phyloP scores from a whole-genome alignment of 2,888 invertebrate genomes.

The Tethea ocularis region DNA sequence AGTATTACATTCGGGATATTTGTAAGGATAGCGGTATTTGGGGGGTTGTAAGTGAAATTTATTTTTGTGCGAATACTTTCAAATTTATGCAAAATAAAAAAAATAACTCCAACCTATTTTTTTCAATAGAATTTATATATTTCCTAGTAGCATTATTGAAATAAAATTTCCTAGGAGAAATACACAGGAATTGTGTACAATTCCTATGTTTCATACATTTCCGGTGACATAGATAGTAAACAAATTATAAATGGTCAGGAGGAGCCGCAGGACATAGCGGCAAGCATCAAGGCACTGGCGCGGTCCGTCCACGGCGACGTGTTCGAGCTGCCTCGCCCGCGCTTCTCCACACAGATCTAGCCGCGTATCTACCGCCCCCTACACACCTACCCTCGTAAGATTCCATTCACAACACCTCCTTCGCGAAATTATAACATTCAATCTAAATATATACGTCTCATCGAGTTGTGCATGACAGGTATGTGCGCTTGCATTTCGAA shows the following conservation, averaged over 20 bases:
- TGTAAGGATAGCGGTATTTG: no score
- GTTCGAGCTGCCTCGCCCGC: conserved; percentile 94
- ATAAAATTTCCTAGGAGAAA: no score
- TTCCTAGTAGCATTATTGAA: no score
- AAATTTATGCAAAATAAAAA: no score
- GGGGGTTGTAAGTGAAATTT: no score
- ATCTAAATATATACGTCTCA: conserved; percentile 36
- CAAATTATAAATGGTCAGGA: conserved; percentile 56
- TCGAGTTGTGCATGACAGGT: conserved; percentile 51
- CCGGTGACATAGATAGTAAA: not conserved
- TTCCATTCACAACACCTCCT: conserved; percentile 15
- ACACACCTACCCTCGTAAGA: conserved; percentile 18
- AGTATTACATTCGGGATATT: no score
- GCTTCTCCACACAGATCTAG: conserved; percentile 93
- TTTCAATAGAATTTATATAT: no score
- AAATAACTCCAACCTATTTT: no score
- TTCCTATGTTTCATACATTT: no score
- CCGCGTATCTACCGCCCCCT: conserved; percentile 19
- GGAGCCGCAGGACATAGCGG: conserved; percentile 92
- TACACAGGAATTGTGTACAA: no score
- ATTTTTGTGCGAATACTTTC: no score
- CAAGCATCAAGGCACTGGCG: conserved; percentile 95
- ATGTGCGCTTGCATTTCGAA: conserved; percentile 42
- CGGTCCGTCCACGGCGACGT: conserved; percentile 95
- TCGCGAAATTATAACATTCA: conserved; percentile 25